phyloP scores from a whole-genome alignment of 2,888 invertebrate species.

The Lomographa bimaculata region DNA sequence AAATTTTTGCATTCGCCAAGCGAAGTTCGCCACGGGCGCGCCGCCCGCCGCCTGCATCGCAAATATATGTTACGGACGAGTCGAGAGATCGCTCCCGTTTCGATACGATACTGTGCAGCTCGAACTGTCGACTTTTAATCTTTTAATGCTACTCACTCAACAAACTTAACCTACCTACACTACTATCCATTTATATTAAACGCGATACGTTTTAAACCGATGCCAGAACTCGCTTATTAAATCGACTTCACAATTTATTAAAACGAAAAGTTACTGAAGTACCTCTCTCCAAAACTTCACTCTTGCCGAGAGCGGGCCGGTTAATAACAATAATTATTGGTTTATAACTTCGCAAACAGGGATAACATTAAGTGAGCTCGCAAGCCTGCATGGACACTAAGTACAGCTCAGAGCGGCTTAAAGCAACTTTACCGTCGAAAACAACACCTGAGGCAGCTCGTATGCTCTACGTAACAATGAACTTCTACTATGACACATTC shows the following conservation, averaged over 20 bases:
- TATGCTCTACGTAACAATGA: constrained; percentile 48
- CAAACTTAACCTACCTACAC: constrained; percentile 62
- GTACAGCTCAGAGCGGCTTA: constrained; percentile 70
- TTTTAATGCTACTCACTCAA: constrained; percentile 81
- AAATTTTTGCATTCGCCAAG: constrained; percentile 83
- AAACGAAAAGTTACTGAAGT: constrained; percentile 14
- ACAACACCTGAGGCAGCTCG: constrained; percentile 67
- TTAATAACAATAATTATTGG: constrained; percentile 47
- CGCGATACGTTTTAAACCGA: constrained; percentile 12
- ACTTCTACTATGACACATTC: constrained; percentile 28
- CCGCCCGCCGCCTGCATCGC: constrained; percentile 79
- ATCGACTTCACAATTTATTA: constrained; percentile 13
- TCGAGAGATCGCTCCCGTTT: constrained; percentile 70
- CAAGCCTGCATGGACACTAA: constrained; percentile 60
- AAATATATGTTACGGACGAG: constrained; percentile 75
- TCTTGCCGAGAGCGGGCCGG: constrained; percentile 22
- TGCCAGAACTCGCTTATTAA: constrained; percentile 9
- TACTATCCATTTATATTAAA: constrained; percentile 48
- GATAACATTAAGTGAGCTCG: constrained; percentile 63
- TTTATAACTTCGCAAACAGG: constrained; percentile 48
- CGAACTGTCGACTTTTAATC: constrained; percentile 81
- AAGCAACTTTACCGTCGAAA: constrained; percentile 68
- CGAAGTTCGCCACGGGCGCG: constrained; percentile 78
- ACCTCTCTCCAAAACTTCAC: constrained; percentile 14
- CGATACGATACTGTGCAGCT: constrained; percentile 69